These are phyloP conservation scores for Malurus alboscapulatus DNA, from an alignment of 2,113 vertebrate species.

Conservation along the genomic window DNA sequence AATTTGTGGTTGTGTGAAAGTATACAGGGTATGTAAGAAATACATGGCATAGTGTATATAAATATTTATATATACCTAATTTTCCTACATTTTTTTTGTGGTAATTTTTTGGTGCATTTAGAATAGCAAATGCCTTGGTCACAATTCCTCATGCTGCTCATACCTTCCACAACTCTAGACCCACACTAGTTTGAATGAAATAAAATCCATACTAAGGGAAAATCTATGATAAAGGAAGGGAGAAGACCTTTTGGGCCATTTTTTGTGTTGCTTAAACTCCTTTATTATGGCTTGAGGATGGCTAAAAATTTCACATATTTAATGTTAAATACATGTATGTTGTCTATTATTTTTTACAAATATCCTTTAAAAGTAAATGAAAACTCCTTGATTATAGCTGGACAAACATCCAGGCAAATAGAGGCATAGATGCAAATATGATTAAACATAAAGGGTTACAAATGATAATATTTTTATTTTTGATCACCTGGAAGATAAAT, in stretches of 20 bases:
- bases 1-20: background rate
- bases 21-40: background rate
- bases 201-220: background rate
- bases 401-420: background rate
- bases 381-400: background rate
- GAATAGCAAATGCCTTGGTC: background rate
- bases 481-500: background rate
- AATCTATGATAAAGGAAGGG: background rate
- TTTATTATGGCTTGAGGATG: background rate
- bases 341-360: background rate
- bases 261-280: background rate
- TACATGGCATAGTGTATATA: too few relatives aligned
- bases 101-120: background rate
- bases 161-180: background rate
- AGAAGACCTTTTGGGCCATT: background rate
- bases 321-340: background rate
- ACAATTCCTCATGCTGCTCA: background rate
- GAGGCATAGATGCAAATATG: background rate
- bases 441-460: background rate
- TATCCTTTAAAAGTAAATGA: background rate
- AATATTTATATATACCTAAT: background rate
- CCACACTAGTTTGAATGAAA: background rate
- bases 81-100: background rate
- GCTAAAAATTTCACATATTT: background rate
- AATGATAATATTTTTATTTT: background rate